A percentile compares a stretch with the other conserved stretches of the same genome.
These are phyloP conservation scores for Fukomys damarensis DNA, from an alignment of 2,113 vertebrate species.

Conservation along the genomic window DNA sequence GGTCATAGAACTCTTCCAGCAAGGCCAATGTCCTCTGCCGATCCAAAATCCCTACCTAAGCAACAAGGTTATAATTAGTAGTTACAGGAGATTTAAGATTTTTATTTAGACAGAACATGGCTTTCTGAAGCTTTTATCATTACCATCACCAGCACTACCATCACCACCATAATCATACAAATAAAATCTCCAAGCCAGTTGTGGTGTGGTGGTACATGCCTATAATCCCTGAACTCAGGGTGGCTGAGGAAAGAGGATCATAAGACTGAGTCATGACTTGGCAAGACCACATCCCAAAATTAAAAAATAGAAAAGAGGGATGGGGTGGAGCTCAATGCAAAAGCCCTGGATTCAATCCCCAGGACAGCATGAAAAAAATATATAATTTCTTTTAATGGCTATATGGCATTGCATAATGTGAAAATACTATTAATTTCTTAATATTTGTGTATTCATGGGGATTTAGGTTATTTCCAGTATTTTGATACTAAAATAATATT, in stretches of 20 bases:
- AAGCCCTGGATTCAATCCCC: background rate
- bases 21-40: constrained; percentile 83
- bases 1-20: constrained; percentile 85
- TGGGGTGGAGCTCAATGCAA: background rate
- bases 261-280: background rate
- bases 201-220: background rate
- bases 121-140: constrained; percentile 2
- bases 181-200: background rate
- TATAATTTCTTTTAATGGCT: constrained; percentile 23
- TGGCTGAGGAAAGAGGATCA: background rate
- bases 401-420: background rate
- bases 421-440: constrained; percentile 13
- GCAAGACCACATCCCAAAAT: background rate
- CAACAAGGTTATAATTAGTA: constrained; percentile 64
- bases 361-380: background rate
- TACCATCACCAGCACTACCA: background rate
- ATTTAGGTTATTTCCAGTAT: constrained; percentile 15
- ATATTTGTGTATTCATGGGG: background rate
- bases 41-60: constrained; percentile 85
- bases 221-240: background rate
- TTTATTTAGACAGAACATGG: constrained; percentile 27
- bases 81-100: constrained; percentile 3
- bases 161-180: background rate
- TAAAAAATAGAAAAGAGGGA: background rate
- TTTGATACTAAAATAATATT: constrained; percentile 37